Percentiles rank a stretch among this genome's conserved stretches.
Evolutionary conservation across 2,113 vertebrate species (phyloP).

Genomic region (Hippocampus abdominalis): DNA sequence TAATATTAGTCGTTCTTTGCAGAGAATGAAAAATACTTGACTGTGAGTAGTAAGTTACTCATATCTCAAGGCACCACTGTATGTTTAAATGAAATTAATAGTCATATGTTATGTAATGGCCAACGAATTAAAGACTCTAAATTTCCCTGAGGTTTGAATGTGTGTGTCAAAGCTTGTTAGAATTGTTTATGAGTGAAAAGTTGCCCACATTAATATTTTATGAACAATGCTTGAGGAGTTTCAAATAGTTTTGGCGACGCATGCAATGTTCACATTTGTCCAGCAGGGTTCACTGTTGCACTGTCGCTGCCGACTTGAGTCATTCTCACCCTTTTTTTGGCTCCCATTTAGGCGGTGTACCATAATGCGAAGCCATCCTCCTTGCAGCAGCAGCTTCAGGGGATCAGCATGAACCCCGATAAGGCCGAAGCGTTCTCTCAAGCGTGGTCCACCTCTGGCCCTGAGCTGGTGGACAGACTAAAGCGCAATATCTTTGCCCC

Average conservation of each 20-base stretch:
- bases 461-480: slow-evolving; percentile 86
- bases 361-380: slow-evolving; percentile 83
- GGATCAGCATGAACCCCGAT: slow-evolving; percentile 76
- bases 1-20: no score
- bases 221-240: background rate
- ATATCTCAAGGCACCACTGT: no score
- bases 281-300: slow-evolving; percentile 56
- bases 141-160: background rate
- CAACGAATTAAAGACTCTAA: no score
- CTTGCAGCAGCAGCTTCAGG: slow-evolving; percentile 86
- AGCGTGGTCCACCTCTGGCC: slow-evolving; percentile 80
- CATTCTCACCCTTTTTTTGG: background rate
- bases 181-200: background rate
- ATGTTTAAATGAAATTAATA: no score
- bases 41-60: no score
- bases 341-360: slow-evolving; percentile 81
- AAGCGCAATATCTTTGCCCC: slow-evolving; percentile 84
- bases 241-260: background rate
- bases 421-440: slow-evolving; percentile 83
- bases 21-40: no score
- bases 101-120: no score
- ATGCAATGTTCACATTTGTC: slow-evolving; percentile 11
- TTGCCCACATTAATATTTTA: background rate
- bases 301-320: background rate
- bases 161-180: background rate